Evolutionary conservation across 2,113 vertebrate species (phyloP), one percentile per base, ranked within the genome.

Genomic region (Aphelocoma coerulescens): DNA sequence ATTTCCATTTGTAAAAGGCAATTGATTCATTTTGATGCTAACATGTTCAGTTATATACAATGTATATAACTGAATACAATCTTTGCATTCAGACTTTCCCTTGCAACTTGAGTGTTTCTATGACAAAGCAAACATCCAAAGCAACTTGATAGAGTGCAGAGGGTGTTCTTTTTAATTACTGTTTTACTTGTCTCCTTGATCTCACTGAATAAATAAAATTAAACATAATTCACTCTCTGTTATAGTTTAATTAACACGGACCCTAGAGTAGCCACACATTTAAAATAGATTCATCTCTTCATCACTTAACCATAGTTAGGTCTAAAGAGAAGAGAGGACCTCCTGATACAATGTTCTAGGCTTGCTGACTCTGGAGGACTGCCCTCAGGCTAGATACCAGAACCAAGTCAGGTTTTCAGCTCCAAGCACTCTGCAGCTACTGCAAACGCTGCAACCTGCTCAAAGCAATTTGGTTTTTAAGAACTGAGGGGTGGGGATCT

Each of bases 311-410:
- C 16, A 24, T 3, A 33, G 41, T 20, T 49, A 73, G 18, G 16
- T 13, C 20, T 20, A 28, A 43, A 28, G 23, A 72, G 49, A 48
- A n/a, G 7, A 62, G 8, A 59, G 16, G 24, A 51, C 16, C 10
- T 72, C 30, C 46, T 11, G 1, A 12, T 33, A 39, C 22, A 44
- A 12, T 21, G 32, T 32, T 51, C 10, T 12, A 52, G 55, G 61
- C 16, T 7, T n/a, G 7, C 13, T 23, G 33, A 24, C 33, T 46
- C 6, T 0, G 1, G 23, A 75, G 16, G 30, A 49, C 14, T 3
- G 1, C 8, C 32, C 67, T 82, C 4, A 7, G 24, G 18, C 13
- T 74, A 26, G 9, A 15, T 28, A 35, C 11, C 9, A 79, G n/a
- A 76, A 79, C 9, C 6, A 73, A 68, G 51, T 17, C 10, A 27